phyloP scores from a whole-genome alignment of 2,113 vertebrate genomes.

The Pionites leucogaster region DNA sequence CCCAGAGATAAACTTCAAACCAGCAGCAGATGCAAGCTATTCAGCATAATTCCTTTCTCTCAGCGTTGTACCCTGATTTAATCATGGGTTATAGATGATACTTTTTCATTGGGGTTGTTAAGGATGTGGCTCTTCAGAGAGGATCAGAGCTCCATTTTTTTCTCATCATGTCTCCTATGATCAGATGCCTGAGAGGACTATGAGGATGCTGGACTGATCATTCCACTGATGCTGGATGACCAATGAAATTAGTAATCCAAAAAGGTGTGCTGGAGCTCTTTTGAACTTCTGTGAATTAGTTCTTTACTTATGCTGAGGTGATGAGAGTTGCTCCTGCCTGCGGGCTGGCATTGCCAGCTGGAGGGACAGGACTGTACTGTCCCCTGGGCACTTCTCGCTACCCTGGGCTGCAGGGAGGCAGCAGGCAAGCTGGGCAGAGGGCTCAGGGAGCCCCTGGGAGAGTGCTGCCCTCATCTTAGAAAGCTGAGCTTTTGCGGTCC shows the following conservation, averaged over 20 bases:
- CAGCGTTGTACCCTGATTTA: neutral
- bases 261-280: neutral
- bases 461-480: neutral
- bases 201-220: neutral
- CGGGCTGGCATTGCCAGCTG: neutral
- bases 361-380: neutral
- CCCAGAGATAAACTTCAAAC: neutral
- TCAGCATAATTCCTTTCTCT: neutral
- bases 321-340: neutral
- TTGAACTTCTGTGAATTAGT: neutral
- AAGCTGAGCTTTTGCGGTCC: neutral
- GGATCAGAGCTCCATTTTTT: neutral
- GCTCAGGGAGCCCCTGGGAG: neutral
- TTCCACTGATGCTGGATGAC: neutral
- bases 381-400: fast-evolving
- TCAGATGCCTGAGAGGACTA: neutral
- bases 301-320: neutral
- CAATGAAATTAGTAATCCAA: neutral
- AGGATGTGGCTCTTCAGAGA: neutral
- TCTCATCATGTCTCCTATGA: fast-evolving
- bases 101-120: neutral
- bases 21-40: neutral
- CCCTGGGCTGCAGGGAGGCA: neutral
- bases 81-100: neutral
- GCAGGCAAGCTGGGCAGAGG: neutral